phyloP scores from a whole-genome alignment of 2,888 invertebrate genomes.

The Barypeithes pellucidus region DNA sequence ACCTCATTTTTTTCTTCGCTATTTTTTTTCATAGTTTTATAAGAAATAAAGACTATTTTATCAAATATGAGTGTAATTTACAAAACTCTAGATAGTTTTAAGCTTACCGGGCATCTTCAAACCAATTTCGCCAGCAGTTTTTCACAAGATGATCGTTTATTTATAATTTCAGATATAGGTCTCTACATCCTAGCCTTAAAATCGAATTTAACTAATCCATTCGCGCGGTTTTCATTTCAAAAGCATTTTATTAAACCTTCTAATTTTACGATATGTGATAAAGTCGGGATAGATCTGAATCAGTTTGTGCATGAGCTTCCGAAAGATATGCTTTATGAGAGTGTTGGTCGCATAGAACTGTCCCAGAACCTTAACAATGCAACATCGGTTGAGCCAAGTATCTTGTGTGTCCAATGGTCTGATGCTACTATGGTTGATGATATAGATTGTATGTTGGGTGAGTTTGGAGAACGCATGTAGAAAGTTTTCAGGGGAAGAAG shows the following conservation, averaged over 20 bases:
- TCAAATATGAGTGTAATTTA: slow-evolving; percentile 48
- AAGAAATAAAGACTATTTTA: background rate
- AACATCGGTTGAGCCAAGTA: slow-evolving; percentile 54
- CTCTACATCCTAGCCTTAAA: slow-evolving; percentile 63
- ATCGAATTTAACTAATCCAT: slow-evolving; percentile 59
- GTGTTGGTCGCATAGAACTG: slow-evolving; percentile 60
- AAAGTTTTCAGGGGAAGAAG: no score
- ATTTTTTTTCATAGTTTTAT: background rate
- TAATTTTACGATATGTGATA: slow-evolving; percentile 57
- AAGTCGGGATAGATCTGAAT: slow-evolving; percentile 62
- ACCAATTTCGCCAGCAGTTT: slow-evolving; percentile 62
- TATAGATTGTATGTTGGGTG: slow-evolving; percentile 34
- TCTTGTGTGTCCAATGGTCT: slow-evolving; percentile 64
- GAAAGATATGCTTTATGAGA: slow-evolving; percentile 61
- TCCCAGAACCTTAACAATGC: slow-evolving; percentile 59
- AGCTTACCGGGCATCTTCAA: slow-evolving; percentile 59
- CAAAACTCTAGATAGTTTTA: slow-evolving; percentile 61
- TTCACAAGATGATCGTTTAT: slow-evolving; percentile 64
- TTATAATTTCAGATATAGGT: slow-evolving; percentile 62
- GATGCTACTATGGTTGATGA: slow-evolving; percentile 60
- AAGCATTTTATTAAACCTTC: slow-evolving; percentile 60
- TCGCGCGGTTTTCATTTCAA: slow-evolving; percentile 59
- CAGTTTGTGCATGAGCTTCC: slow-evolving; percentile 59
- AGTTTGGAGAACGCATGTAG: background rate
- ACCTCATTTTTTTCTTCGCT: background rate